Evolutionary conservation across 2,113 vertebrate genomes (phyloP).

Genomic region (Limanda limanda): DNA sequence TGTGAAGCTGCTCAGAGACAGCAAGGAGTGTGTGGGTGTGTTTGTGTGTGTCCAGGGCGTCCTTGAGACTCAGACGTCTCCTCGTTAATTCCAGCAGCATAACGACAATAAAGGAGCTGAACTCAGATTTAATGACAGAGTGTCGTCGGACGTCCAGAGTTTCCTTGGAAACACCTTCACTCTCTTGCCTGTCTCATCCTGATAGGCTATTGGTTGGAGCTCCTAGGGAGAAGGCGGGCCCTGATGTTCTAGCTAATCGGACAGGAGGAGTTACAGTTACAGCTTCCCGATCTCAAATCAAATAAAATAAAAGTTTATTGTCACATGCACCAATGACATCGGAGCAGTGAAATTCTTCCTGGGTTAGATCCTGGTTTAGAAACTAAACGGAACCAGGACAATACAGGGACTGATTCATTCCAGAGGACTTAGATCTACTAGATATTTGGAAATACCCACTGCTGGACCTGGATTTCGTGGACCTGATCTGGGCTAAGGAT

Average conservation of each 20-base stretch:
- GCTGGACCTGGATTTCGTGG: too few species aligned
- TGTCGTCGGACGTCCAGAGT: background rate
- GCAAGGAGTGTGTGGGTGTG: background rate
- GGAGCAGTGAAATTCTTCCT: too few species aligned
- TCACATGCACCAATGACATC: too few species aligned
- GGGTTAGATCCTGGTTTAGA: too few species aligned
- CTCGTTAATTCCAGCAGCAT: conserved; percentile 14
- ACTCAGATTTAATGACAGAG: background rate
- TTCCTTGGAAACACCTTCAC: background rate
- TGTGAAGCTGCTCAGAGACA: too few species aligned
- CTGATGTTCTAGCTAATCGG: conserved; percentile 73
- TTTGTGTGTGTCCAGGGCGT: conserved; percentile 2
- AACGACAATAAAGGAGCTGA: background rate
- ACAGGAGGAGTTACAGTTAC: too few species aligned
- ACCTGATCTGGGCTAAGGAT: too few species aligned
- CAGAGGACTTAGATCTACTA: too few species aligned
- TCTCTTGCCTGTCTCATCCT: background rate
- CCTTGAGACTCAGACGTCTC: conserved; percentile 32
- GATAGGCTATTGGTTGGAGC: conserved; percentile 89
- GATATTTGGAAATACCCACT: too few species aligned
- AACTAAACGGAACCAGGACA: too few species aligned
- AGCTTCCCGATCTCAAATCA: conserved; percentile 88
- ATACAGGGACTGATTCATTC: too few species aligned
- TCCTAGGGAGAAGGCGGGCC: conserved; percentile 82
- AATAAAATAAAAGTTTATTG: too few species aligned